Evolutionary conservation across 2,797 vertebrate species (phyloP).

Genomic region (Streptopelia turtur): DNA sequence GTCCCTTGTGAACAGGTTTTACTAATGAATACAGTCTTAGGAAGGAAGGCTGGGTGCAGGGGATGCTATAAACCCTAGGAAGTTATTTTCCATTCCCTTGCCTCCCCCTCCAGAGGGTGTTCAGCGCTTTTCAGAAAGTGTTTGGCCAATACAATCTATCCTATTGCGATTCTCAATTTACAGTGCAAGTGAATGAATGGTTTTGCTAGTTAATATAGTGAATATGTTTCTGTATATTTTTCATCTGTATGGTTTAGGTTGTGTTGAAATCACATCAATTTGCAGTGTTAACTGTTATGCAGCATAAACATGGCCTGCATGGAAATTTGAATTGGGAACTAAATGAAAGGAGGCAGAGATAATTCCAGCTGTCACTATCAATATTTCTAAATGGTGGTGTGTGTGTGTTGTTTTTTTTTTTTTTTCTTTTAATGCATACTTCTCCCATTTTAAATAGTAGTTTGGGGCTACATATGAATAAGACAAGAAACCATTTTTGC

Average conservation of each 20-base stretch:
- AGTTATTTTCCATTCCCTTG: neutral
- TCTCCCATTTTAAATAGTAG: neutral
- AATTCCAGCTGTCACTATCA: constrained; percentile 34
- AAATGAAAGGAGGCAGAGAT: constrained; percentile 27
- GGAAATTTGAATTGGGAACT: constrained; percentile 19
- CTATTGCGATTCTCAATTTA: constrained; percentile 26
- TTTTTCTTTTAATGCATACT: neutral
- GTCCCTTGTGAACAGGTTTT: neutral
- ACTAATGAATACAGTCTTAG: neutral
- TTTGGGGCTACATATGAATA: neutral
- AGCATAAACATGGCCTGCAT: neutral
- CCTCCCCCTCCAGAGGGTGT: neutral
- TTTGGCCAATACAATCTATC: neutral
- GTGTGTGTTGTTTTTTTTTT: too few species aligned
- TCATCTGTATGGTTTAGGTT: neutral
- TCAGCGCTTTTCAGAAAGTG: neutral
- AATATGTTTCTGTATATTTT: neutral
- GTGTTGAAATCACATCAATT: constrained; percentile 1
- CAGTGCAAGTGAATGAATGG: neutral
- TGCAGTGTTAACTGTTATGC: neutral
- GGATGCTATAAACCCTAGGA: neutral
- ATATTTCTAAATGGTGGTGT: neutral
- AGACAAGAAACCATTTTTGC: neutral
- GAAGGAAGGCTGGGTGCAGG: neutral
- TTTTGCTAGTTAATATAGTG: neutral